Percentiles rank a stretch among this genome's conserved stretches.
Evolutionary conservation across 2,888 invertebrate species (phyloP).

Genomic region (Yponomeuta plumbellus): DNA sequence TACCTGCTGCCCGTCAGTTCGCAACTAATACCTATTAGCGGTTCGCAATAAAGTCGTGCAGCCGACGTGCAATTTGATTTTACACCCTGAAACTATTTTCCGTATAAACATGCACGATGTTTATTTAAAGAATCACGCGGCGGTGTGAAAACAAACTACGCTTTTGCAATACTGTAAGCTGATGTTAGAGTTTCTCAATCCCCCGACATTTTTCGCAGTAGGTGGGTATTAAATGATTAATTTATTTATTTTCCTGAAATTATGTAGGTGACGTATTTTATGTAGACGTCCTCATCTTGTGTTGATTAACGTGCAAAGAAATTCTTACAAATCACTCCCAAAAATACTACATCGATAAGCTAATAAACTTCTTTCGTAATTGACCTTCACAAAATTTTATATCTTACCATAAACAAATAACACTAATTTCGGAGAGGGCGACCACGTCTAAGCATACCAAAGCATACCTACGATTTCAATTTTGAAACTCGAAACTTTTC

Average conservation of each 20-base stretch:
- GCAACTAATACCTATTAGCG: constrained; percentile 44
- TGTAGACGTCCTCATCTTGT: neutral
- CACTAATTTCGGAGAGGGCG: neutral
- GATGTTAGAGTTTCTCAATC: constrained; percentile 32
- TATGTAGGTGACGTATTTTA: neutral
- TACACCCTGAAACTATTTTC: constrained; percentile 50
- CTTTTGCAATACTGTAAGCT: constrained; percentile 37
- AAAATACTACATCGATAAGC: neutral
- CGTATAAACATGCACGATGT: constrained; percentile 57
- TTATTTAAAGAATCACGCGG: constrained; percentile 64
- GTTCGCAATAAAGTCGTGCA: constrained; percentile 65
- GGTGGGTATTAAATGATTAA: constrained; percentile 30
- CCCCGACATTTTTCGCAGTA: constrained; percentile 21
- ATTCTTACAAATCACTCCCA: neutral
- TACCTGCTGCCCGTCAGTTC: constrained; percentile 51
- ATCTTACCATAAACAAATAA: neutral
- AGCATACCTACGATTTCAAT: too few species aligned
- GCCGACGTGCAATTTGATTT: constrained; percentile 56
- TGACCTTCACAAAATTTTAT: neutral
- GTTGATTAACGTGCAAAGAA: neutral
- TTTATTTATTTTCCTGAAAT: neutral
- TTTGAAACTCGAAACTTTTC: too few species aligned
- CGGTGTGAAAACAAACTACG: constrained; percentile 29
- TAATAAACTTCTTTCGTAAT: neutral
- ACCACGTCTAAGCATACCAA: neutral